Base-by-base conservation (phyloP, 2,113 vertebrate species). In the Cololabis saira region DNA sequence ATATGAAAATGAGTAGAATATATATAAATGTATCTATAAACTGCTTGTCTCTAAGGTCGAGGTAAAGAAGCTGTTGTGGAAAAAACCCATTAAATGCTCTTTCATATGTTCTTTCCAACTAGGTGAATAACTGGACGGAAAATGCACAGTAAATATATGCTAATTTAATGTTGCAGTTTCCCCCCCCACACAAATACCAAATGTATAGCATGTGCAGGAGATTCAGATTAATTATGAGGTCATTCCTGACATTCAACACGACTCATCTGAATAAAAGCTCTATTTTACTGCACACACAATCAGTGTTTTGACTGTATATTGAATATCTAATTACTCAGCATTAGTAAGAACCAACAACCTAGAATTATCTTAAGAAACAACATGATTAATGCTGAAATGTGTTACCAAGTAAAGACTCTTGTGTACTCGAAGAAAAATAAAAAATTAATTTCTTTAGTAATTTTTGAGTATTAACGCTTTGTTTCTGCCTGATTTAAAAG, bases 271-370 rank as follows among this genome's bases (percentile, higher is more conserved):
- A 37, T 37, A 11, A 54, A 61, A 47, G 43, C 49, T 63, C 24
- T 37, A n/a, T 53, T 54, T 56, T 17, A 21, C 56, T 17, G 55
- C 22, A n/a, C 40, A 51, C 54, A 61, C 59, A 74, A 78, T 71
- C 53, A 68, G 17, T 30, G 30, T 61, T 58, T 53, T 70, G 53
- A 73, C 49, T 67, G 24, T 3, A 44, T 30, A 24, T 72, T 18
- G 4, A 42, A 40, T 52, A 41, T 59, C 70, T 63, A 67, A 68
- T 58, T 61, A 70, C 73, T 79, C 55, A 71, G 54, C 43, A 60
- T 57, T 68, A 47, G 27, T 24, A 33, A 37, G 30, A 37, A 33
- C 11, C 24, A 17, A 4, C 22, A 27, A 8, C 50, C 13, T 4
- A 30, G 22, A 52, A 16, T 27, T 13, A 13, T 61, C 45, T 37